Evolutionary conservation across 2,888 invertebrate species (phyloP).

Genomic region (Leucoptera coffeella): DNA sequence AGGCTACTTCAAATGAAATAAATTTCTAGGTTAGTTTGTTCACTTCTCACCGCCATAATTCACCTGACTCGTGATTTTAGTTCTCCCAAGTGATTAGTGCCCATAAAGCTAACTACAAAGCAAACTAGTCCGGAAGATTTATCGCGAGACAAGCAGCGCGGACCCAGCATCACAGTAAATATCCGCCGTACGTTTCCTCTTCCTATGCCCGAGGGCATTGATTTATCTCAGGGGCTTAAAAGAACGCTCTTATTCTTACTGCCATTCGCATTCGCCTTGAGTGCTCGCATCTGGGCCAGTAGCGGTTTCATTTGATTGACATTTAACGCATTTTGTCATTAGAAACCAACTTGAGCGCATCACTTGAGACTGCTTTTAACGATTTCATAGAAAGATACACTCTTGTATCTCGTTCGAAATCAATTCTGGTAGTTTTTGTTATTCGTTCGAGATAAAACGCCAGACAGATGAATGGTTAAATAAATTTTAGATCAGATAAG

Average conservation of each 20-base stretch:
- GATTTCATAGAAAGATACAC: too few relatives aligned
- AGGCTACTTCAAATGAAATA: too few relatives aligned
- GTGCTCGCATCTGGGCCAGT: constrained; percentile 50
- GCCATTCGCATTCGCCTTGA: constrained; percentile 46
- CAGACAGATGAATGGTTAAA: too few relatives aligned
- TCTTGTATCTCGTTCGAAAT: too few relatives aligned
- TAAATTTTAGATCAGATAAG: too few relatives aligned
- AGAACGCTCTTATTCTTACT: constrained; percentile 41
- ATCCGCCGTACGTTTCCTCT: constrained; percentile 30
- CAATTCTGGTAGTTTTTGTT: too few relatives aligned
- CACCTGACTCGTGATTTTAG: constrained; percentile 7
- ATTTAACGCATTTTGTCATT: constrained; percentile 36
- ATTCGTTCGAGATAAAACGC: too few relatives aligned
- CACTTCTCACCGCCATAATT: constrained; percentile 9
- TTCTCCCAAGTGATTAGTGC: constrained; percentile 19
- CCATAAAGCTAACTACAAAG: constrained; percentile 28
- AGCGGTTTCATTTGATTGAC: constrained; percentile 37
- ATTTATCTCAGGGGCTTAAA: constrained; percentile 41
- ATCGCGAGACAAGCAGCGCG: constrained; percentile 19
- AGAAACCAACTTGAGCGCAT: too few relatives aligned
- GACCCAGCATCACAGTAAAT: constrained; percentile 35
- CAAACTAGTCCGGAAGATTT: constrained; percentile 22
- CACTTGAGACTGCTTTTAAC: too few relatives aligned
- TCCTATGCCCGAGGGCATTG: constrained; percentile 34
- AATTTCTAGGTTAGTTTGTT: constrained; percentile 9